A percentile compares a stretch with the other conserved stretches of the same genome.
Evolutionary conservation across 2,888 invertebrate genomes (phyloP).

Genomic region (Tanypteryx hageni): DNA sequence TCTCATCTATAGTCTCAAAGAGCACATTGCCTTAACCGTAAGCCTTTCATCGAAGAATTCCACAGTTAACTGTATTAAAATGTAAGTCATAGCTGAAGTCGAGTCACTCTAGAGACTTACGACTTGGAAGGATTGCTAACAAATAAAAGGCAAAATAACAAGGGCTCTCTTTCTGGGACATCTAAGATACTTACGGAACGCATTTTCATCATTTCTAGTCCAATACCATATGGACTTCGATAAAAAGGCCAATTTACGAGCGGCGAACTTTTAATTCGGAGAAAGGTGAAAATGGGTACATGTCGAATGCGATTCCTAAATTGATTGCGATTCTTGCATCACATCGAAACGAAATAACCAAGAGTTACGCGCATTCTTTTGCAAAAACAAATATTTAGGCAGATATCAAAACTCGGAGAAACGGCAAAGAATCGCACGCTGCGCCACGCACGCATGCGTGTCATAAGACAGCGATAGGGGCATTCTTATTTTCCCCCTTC

Average conservation of each 20-base stretch:
- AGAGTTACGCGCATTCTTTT: not conserved
- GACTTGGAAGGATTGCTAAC: no score
- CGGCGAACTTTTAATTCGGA: not conserved
- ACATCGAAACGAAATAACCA: not conserved
- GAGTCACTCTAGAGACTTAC: no score
- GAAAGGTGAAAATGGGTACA: not conserved
- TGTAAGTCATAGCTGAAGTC: no score
- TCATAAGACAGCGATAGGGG: not conserved
- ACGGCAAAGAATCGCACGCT: not conserved
- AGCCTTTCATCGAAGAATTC: no score
- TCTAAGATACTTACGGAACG: no score
- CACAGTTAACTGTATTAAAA: no score
- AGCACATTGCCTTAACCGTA: no score
- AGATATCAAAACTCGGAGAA: not conserved
- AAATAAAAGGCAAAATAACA: no score
- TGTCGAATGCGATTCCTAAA: not conserved
- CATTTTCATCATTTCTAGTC: no score
- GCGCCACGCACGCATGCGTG: not conserved
- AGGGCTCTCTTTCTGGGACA: no score
- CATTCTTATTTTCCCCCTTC: not conserved
- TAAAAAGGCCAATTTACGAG: not conserved
- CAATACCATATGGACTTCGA: not conserved
- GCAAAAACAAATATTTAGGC: not conserved
- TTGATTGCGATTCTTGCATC: not conserved
- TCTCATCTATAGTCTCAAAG: no score